Base-by-base conservation (phyloP, 2,797 vertebrate species). In the Pampus argenteus region DNA sequence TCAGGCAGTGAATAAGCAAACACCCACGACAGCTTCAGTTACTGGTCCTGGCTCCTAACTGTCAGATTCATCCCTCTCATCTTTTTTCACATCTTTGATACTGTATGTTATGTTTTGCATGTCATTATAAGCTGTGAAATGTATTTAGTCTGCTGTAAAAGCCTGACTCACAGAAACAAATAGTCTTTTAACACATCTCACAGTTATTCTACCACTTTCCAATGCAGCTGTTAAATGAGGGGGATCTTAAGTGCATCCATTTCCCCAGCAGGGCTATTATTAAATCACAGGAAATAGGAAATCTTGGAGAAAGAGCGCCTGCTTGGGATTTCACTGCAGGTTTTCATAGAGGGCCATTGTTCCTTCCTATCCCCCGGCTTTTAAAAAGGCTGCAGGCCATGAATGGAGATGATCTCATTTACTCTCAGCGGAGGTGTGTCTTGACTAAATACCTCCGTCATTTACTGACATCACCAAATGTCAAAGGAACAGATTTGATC, bases 251-350 rank as follows among this genome's bases (percentile, higher is more conserved):
- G 64, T 70, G 72, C 77, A 71, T 86, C 67, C 71, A 73, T 74
- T 91, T 91, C 64, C 86, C 70, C 48, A 29, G 26, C 25, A 44
- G 67, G 57, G 38, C 78, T 84, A 91, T 92, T 88, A 93, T 91
- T 91, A 91, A 93, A 92, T 88, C 88, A 92, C 83, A 91, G 90
- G 90, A 94, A 91, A 75, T 71, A n/a, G 82, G 86, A 85, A 85
- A 76, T 79, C 84, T 71, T 44, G 60, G 79, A 79, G 75, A 77
- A 77, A 70, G 57, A 61, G 75, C n/a, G 51, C 45, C 71, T 81
- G 73, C 71, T 76, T 81, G 75, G 63, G 73, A 76, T 87, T 90
- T 91, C 82, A 74, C 67, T 81, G 79, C 78, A 74, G 83, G 79
- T 77, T 87, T 89, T 90, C 79, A 88, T 65, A 89, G 75, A 81